Percentiles rank a stretch among this genome's conserved stretches.
phyloP scores from a whole-genome alignment of 2,113 vertebrate species.

The Etheostoma spectabile region DNA sequence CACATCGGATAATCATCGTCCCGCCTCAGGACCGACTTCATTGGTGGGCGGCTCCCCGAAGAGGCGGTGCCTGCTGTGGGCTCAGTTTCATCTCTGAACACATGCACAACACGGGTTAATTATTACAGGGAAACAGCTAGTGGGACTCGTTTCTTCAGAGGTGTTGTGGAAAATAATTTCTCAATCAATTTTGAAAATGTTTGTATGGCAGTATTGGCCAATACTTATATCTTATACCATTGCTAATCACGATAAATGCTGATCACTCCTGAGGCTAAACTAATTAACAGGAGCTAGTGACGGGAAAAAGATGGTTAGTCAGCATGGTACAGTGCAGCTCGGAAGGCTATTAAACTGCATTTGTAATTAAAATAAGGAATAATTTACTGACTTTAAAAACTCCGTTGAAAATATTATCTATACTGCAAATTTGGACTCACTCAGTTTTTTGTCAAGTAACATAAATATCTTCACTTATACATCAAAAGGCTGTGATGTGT shows the following conservation, averaged over 20 bases:
- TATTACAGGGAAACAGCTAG: too few relatives aligned
- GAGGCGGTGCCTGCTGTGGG: conserved; percentile 51
- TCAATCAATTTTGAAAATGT: background rate
- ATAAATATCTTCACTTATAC: background rate
- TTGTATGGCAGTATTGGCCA: background rate
- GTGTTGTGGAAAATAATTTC: background rate
- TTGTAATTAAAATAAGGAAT: background rate
- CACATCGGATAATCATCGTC: conserved; percentile 49
- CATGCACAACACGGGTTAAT: background rate
- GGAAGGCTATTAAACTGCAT: too few relatives aligned
- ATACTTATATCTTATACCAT: background rate
- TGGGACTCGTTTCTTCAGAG: conserved; percentile 3
- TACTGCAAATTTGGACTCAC: background rate
- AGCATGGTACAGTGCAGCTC: background rate
- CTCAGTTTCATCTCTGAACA: conserved; percentile 11
- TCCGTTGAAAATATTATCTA: background rate
- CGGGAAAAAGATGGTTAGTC: too few relatives aligned
- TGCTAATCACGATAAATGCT: background rate
- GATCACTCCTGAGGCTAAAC: background rate
- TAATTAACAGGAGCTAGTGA: background rate
- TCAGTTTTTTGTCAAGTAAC: background rate
- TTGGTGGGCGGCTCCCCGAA: conserved; percentile 62
- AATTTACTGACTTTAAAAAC: background rate
- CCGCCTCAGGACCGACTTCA: conserved; percentile 65
- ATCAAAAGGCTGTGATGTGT: background rate